phyloP scores from a whole-genome alignment of 1,140 invertebrate genomes.

The Ceratina japonica region DNA sequence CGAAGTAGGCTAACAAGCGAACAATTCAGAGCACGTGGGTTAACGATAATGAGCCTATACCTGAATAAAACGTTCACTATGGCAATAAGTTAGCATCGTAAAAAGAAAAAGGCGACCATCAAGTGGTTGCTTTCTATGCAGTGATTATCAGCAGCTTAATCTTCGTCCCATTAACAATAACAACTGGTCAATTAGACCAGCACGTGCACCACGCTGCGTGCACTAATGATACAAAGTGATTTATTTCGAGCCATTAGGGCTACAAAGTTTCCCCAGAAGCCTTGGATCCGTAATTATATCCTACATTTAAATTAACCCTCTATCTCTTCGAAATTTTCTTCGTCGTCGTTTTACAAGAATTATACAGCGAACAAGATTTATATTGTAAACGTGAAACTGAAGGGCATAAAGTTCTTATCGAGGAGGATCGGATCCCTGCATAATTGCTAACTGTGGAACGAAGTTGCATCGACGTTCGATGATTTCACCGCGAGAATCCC shows the following conservation, averaged over 20 bases:
- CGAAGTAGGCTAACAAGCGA: constrained; percentile 8
- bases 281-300: too few species aligned
- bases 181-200: not conserved
- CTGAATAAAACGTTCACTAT: not conserved
- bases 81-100: not conserved
- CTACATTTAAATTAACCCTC: too few species aligned
- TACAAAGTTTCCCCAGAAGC: too few species aligned
- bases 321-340: too few species aligned
- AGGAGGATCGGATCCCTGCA: not conserved
- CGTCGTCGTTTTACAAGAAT: too few species aligned
- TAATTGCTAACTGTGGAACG: not conserved
- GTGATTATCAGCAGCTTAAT: not conserved
- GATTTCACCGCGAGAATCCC: not conserved
- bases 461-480: not conserved
- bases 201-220: too few species aligned
- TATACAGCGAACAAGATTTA: too few species aligned
- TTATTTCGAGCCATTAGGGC: too few species aligned
- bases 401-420: not conserved
- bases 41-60: not conserved
- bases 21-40: constrained; percentile 11
- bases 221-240: too few species aligned
- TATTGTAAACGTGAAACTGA: too few species aligned
- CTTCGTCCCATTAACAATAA: not conserved
- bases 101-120: not conserved
- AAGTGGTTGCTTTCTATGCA: not conserved